Evolutionary conservation across 2,888 invertebrate species (phyloP).

Genomic region (Phyllotreta cruciferae): DNA sequence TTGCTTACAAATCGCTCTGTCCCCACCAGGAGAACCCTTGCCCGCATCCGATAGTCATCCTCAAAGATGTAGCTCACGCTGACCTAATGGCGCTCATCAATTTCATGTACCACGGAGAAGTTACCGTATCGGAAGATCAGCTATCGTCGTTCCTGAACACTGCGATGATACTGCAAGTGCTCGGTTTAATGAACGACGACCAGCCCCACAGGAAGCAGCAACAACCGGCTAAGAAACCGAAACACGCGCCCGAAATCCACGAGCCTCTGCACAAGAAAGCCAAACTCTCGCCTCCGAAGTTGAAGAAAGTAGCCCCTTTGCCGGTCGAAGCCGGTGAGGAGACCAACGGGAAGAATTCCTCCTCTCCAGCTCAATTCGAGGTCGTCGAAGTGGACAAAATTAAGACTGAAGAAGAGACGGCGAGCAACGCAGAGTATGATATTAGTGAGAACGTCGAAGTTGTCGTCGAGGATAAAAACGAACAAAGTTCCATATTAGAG

Average conservation of each 20-base stretch:
- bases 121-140: slow-evolving; percentile 72
- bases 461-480: slow-evolving; percentile 46
- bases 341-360: slow-evolving; percentile 27
- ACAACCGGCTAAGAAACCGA: slow-evolving; percentile 41
- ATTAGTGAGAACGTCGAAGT: slow-evolving; percentile 49
- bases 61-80: slow-evolving; percentile 72
- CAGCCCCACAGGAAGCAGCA: slow-evolving; percentile 40
- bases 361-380: slow-evolving; percentile 40
- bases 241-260: slow-evolving; percentile 37
- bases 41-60: slow-evolving; percentile 75
- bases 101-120: slow-evolving; percentile 78
- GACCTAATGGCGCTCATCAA: slow-evolving; percentile 72
- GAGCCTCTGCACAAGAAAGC: slow-evolving; percentile 46
- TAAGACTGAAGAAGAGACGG: slow-evolving; percentile 47
- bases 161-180: slow-evolving; percentile 72
- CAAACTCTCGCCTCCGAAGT: slow-evolving; percentile 45
- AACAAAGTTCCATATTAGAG: slow-evolving; percentile 55
- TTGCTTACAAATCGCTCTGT: neutral
- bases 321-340: slow-evolving; percentile 20
- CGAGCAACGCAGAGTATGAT: slow-evolving; percentile 37
- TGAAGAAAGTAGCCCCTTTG: slow-evolving; percentile 33
- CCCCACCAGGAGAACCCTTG: slow-evolving; percentile 72
- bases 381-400: slow-evolving; percentile 46
- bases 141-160: slow-evolving; percentile 71
- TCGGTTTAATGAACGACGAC: slow-evolving; percentile 62